A percentile compares a stretch with the other conserved stretches of the same genome.
Conservation (phyloP, 1,140 invertebrate species). For the Sinonovacula constricta region DNA sequence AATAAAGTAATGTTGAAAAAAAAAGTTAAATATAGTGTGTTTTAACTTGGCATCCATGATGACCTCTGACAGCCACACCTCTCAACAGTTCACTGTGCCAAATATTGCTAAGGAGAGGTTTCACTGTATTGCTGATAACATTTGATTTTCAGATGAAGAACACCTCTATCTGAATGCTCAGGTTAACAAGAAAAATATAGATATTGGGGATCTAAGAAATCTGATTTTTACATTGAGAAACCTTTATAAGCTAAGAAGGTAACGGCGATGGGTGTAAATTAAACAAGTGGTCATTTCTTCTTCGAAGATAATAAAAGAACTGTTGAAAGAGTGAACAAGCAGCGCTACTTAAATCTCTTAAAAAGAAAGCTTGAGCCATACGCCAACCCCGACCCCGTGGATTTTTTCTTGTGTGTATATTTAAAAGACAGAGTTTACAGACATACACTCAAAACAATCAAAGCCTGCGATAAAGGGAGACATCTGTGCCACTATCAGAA, state of each 20-base stretch:
- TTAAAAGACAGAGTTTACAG: background rate
- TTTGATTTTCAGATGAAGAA: background rate
- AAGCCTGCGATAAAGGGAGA: conserved; percentile 1
- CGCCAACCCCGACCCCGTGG: no score
- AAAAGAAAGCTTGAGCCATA: background rate
- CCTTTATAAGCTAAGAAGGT: background rate
- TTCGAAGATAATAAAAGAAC: background rate
- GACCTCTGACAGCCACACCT: no score
- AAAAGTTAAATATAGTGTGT: no score
- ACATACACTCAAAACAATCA: conserved; percentile 2
- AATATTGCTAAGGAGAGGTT: no score
- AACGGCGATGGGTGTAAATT: background rate
- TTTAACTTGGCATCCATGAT: no score
- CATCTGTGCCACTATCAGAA: background rate
- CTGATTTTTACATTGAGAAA: conserved; percentile 9
- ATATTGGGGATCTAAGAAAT: conserved; percentile 11
- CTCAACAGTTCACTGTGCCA: no score
- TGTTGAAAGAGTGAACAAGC: conserved; percentile 16
- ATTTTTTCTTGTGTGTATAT: no score
- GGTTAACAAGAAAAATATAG: conserved; percentile 22
- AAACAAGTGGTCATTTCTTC: background rate
- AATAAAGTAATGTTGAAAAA: no score
- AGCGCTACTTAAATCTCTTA: conserved; percentile 6
- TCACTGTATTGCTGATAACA: conserved; percentile 14
- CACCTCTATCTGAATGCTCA: conserved; percentile 13